Percentiles rank a stretch among this genome's conserved stretches.
Evolutionary conservation across 2,113 vertebrate genomes (phyloP).

Genomic region (Xiphorhynchus elegans): DNA sequence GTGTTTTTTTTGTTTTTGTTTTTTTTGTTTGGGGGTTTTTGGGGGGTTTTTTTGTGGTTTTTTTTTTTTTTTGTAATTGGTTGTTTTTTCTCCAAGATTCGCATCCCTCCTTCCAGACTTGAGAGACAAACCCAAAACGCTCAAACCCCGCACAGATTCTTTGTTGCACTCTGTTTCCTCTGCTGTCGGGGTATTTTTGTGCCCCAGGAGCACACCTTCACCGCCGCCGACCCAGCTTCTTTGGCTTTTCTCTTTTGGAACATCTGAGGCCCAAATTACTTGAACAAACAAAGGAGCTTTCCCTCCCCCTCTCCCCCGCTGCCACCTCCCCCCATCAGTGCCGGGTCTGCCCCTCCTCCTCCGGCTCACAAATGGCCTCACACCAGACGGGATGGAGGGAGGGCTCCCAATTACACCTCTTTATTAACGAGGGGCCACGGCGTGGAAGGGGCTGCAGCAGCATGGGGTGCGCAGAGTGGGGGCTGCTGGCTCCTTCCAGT

Average conservation of each 20-base stretch:
- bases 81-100: not conserved
- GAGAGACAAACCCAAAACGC: not conserved
- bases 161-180: not conserved
- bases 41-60: not conserved
- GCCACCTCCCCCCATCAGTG: not conserved
- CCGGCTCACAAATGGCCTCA: conserved; percentile 9
- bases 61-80: not conserved
- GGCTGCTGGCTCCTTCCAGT: not conserved
- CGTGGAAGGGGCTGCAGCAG: not conserved
- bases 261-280: conserved; percentile 13
- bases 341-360: not conserved
- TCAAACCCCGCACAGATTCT: not conserved
- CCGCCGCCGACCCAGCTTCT: not conserved
- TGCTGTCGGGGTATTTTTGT: not conserved
- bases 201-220: not conserved
- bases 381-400: not conserved
- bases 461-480: not conserved
- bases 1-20: no score
- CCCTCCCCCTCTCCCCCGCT: not conserved
- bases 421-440: not conserved
- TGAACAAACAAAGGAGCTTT: conserved; percentile 36
- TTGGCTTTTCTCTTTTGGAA: not conserved
- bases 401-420: conserved; percentile 8
- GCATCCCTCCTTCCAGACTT: not conserved
- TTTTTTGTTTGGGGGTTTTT: no score